Conservation (phyloP, 2,888 invertebrate species). For the Acanthosepion pharaonis region DNA sequence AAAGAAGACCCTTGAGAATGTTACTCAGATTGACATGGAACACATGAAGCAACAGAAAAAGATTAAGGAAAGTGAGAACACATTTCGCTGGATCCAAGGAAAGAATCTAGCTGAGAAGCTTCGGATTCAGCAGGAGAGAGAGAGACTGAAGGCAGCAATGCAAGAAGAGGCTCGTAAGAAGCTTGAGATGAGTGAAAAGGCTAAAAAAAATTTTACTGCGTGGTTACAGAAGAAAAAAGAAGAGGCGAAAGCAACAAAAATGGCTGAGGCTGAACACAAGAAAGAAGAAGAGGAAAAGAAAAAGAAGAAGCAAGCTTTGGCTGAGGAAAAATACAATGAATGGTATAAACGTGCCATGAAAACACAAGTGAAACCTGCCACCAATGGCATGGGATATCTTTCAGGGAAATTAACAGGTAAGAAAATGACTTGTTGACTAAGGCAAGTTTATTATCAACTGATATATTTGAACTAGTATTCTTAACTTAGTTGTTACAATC, state of each 20-base stretch:
- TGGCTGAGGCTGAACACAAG: constrained; percentile 60
- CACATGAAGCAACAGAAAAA: constrained; percentile 60
- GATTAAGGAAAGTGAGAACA: constrained; percentile 59
- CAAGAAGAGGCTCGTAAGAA: constrained; percentile 54
- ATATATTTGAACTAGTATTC: too few relatives aligned
- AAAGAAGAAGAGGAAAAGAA: constrained; percentile 59
- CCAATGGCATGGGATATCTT: neutral
- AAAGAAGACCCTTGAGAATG: constrained; percentile 57
- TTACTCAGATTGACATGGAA: constrained; percentile 57
- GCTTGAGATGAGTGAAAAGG: constrained; percentile 52
- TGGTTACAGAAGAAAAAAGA: constrained; percentile 56
- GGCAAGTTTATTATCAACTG: neutral
- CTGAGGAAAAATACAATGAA: constrained; percentile 63
- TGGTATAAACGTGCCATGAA: constrained; percentile 64
- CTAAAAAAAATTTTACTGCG: constrained; percentile 55
- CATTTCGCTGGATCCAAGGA: constrained; percentile 63
- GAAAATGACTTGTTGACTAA: neutral
- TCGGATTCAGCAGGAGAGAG: constrained; percentile 54
- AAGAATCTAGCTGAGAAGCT: constrained; percentile 58
- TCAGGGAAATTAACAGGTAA: neutral
- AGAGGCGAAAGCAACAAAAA: constrained; percentile 53
- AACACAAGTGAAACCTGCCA: constrained; percentile 62
- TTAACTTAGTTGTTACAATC: too few relatives aligned
- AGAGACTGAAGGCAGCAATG: constrained; percentile 51
- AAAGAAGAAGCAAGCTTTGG: constrained; percentile 59